A percentile compares a stretch with the other conserved stretches of the same genome.
These are phyloP conservation scores for Capreolus pygargus DNA, from an alignment of 2,113 vertebrate species.

Conservation along the genomic window DNA sequence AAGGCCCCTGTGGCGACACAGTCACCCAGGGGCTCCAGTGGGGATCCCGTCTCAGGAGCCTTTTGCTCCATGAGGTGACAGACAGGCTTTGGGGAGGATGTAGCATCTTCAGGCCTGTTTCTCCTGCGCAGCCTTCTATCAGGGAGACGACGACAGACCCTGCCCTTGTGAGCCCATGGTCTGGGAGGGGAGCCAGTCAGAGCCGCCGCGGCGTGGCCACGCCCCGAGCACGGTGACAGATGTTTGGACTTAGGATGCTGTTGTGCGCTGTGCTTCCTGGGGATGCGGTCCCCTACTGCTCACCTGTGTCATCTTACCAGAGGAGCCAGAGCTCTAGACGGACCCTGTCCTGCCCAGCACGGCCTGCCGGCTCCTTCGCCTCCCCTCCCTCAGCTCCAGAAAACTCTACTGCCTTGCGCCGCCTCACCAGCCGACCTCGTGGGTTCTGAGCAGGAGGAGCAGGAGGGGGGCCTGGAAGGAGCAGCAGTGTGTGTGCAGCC, in stretches of 20 bases:
- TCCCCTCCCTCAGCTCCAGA: not conserved
- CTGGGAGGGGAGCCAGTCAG: rapidly evolving
- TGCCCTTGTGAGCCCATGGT: not conserved
- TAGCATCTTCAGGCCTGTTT: rapidly evolving
- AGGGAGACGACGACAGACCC: not conserved
- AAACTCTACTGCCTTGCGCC: rapidly evolving
- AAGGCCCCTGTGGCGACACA: not conserved
- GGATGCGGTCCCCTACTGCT: too few relatives aligned
- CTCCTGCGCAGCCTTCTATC: rapidly evolving
- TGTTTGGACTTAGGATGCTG: rapidly evolving
- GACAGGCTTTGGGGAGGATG: not conserved
- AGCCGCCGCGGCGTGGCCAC: rapidly evolving
- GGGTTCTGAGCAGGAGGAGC: not conserved
- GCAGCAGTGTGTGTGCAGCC: rapidly evolving
- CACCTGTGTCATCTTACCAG: not conserved
- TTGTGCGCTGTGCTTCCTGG: not conserved
- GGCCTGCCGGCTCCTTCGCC: not conserved
- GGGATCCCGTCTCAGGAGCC: too few relatives aligned
- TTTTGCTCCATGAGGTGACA: not conserved
- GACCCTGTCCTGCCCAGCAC: not conserved
- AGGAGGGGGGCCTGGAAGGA: not conserved
- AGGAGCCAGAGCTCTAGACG: not conserved
- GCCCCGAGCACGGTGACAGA: rapidly evolving
- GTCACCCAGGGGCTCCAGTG: not conserved
- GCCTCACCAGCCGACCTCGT: not conserved